Evolutionary conservation across 2,113 vertebrate species (phyloP).

Genomic region (Heterocephalus glaber): DNA sequence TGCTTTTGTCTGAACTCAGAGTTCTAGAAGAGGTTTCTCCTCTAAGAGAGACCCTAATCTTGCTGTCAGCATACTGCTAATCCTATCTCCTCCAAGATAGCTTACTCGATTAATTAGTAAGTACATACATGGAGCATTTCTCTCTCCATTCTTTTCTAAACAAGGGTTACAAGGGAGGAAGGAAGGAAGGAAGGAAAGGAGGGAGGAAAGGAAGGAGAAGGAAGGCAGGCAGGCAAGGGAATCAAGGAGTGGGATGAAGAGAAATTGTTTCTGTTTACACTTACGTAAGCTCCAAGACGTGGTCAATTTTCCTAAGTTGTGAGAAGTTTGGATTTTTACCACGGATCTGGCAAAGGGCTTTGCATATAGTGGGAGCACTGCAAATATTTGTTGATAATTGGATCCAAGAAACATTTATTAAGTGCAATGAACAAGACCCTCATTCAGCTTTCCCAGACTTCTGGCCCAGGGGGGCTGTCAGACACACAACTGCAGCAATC

Average conservation of each 20-base stretch:
- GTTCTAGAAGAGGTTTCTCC: slow-evolving; percentile 2
- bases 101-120: background rate
- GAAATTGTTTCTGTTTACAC: background rate
- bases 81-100: background rate
- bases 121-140: background rate
- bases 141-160: background rate
- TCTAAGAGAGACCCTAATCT: background rate
- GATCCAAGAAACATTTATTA: background rate
- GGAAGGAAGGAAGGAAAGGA: background rate
- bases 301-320: background rate
- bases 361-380: background rate
- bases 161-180: background rate
- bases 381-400: slow-evolving; percentile 35
- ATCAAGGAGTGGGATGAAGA: background rate
- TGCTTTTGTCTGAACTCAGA: background rate
- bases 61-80: background rate
- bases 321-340: background rate
- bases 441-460: background rate
- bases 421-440: background rate
- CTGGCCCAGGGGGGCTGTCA: background rate
- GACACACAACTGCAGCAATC: background rate
- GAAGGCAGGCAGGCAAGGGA: background rate
- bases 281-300: background rate
- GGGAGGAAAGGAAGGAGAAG: fast-evolving
- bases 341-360: background rate